Evolutionary conservation across 2,888 invertebrate species (phyloP), one percentile per base, ranked within the genome.

Genomic region (Elmis aenea): DNA sequence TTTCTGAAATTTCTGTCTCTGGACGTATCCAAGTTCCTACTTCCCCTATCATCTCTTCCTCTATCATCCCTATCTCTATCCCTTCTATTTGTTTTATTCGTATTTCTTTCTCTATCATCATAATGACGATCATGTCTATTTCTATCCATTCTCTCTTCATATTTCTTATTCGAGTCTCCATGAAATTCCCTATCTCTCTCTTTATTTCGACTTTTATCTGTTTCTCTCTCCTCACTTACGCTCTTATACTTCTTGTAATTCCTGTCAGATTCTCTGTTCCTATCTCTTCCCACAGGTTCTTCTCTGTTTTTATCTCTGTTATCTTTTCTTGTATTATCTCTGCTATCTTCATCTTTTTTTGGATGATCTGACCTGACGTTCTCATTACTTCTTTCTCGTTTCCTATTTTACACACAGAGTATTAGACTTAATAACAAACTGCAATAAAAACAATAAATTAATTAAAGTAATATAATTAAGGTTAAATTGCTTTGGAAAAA

Each of bases 341-440:
- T 28, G 13, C 20, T 23, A 31, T 26, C 21, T 12, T 10, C 29
- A 25, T 33, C 33, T 30, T 38, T 40, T 31, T 22, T 44, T n/a
- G n/a, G n/a, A n/a, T n/a, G n/a, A n/a, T n/a, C n/a, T n/a, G n/a
- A n/a, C n/a, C n/a, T n/a, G n/a, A n/a, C n/a, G 8, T 8, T 18
- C 18, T 8, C 18, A 18, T 18, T 18, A 18, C 5, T 8, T 6
- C 8, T 18, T 6, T 18, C 45, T 5, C 30, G 13, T 40, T 38
- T 49, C 42, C 49, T 49, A 45, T n/a, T 43, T 44, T 13, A 45
- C 26, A 35, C 26, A 39, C 12, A 42, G 32, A 38, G 30, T 33
- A 30, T 36, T 23, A 30, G 31, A 27, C 23, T 42, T 20, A 38
- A 42, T 24, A 38, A 38, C 16, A 22, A 5, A 42, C 12, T 26